Conservation (phyloP, 2,797 vertebrate species). For the Tolypeutes matacus region DNA sequence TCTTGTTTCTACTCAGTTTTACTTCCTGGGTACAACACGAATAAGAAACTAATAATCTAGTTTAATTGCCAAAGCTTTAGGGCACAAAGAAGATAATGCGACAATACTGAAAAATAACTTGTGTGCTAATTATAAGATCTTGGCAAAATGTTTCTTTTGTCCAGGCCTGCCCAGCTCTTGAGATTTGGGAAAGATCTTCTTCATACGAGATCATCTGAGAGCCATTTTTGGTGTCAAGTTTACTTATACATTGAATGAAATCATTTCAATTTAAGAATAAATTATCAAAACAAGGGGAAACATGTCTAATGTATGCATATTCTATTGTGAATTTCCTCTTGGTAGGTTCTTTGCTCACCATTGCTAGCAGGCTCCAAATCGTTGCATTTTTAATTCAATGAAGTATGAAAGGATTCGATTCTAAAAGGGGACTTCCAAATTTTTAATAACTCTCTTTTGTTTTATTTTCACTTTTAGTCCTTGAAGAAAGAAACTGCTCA, state of each 20-base stretch:
- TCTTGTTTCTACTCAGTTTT: conserved; percentile 6
- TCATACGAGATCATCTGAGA: not conserved
- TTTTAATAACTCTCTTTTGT: conserved; percentile 65
- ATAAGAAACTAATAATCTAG: conserved; percentile 39
- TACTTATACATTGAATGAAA: conserved; percentile 37
- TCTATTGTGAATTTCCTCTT: conserved; percentile 6
- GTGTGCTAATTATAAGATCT: not conserved
- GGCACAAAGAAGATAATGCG: conserved; percentile 44
- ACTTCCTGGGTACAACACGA: not conserved
- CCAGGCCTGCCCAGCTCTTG: not conserved
- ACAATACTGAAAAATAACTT: not conserved
- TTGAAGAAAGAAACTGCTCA: conserved; percentile 92
- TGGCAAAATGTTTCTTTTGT: not conserved
- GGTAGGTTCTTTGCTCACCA: conserved; percentile 15
- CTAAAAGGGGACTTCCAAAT: conserved; percentile 76
- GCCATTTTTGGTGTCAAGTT: not conserved
- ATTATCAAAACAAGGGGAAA: conserved; percentile 24
- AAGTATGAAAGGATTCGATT: conserved; percentile 67
- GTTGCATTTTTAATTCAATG: conserved; percentile 59
- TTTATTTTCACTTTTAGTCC: conserved; percentile 87
- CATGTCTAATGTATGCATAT: not conserved
- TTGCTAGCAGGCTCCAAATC: conserved; percentile 56
- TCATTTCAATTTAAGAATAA: conserved; percentile 30
- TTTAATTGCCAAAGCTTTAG: conserved; percentile 68
- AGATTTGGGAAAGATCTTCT: conserved; percentile 8